Conservation (phyloP, 2,888 invertebrate genomes). For the Tachystola acroxantha region DNA sequence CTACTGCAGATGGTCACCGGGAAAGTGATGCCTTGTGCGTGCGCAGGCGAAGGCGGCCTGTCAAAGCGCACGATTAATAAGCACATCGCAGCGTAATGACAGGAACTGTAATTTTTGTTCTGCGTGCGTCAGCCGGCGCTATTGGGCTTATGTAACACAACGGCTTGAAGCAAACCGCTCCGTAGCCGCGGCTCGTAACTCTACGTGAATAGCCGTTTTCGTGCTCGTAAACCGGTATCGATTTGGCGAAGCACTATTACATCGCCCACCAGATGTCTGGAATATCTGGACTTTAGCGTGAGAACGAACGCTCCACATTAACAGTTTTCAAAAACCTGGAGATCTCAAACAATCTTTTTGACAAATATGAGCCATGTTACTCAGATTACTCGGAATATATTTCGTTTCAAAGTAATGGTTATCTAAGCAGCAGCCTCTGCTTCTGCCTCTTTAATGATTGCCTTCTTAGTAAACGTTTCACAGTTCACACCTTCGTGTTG, state of each 20-base stretch:
- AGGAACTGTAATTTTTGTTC: background rate
- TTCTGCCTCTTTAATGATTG: no score
- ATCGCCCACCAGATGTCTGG: background rate
- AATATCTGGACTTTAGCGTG: background rate
- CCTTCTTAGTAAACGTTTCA: background rate
- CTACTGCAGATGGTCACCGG: no score
- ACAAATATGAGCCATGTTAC: no score
- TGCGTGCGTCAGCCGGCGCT: conserved; percentile 2
- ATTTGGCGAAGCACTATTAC: background rate
- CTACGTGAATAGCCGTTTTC: background rate
- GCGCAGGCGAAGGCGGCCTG: background rate
- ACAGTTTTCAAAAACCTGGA: no score
- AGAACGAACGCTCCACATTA: no score
- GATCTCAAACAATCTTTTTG: no score
- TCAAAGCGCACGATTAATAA: conserved; percentile 3
- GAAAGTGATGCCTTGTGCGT: background rate
- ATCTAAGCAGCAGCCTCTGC: no score
- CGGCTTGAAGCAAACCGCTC: background rate
- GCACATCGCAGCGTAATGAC: background rate
- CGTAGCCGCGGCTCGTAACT: background rate
- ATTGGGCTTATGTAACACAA: conserved; percentile 1
- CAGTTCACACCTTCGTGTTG: background rate
- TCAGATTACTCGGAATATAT: no score
- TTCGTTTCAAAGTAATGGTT: no score
- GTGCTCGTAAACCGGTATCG: background rate